Evolutionary conservation across 2,888 invertebrate species (phyloP), one percentile per base, ranked within the genome.

Genomic region (Erynnis tages): DNA sequence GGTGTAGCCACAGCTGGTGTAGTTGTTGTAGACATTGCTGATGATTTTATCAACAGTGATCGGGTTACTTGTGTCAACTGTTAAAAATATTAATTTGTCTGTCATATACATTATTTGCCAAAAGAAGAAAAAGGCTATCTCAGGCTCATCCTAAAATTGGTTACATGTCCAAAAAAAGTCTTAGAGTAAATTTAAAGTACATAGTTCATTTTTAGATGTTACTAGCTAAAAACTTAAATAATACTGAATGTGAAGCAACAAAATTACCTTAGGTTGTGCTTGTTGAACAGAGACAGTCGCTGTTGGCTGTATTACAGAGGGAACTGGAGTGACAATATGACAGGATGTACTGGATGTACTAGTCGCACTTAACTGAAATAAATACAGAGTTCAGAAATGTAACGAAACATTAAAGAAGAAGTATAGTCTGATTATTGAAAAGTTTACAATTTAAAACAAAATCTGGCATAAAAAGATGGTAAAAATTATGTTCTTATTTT

Each of bases 31-130:
- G 78, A 79, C 0, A 74, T 72, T 0, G 72, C 58, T 0, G 79
- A 71, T 1, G 88, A 82, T 38, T 82, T 67, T 56, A 89, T 82
- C 27, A 89, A 62, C 30, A 89, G 60, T 0, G 88, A 89, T 2
- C 88, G 68, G 1, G 87, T 86, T n/a, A 80, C 88, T 65, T 76
- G 82, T 1, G 77, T 65, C 30, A 79, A 50, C 79, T 83, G 60
- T 32, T 2, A 8, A 32, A 40, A n/a, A 27, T 10, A 34, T n/a
- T 5, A 17, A 13, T 21, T 4, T 21, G 21, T 21, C 4, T 3
- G 21, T 21, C 3, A 21, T 4, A 21, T 34, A 16, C 14, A 17
- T 34, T 7, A 13, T 14, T 32, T 14, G 6, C 2, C 8, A 16
- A 16, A 4, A 11, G 13, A 5, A 5, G 13, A 5, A 30, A 10